Conservation (phyloP, 2,113 vertebrate species). For the Danio rerio region DNA sequence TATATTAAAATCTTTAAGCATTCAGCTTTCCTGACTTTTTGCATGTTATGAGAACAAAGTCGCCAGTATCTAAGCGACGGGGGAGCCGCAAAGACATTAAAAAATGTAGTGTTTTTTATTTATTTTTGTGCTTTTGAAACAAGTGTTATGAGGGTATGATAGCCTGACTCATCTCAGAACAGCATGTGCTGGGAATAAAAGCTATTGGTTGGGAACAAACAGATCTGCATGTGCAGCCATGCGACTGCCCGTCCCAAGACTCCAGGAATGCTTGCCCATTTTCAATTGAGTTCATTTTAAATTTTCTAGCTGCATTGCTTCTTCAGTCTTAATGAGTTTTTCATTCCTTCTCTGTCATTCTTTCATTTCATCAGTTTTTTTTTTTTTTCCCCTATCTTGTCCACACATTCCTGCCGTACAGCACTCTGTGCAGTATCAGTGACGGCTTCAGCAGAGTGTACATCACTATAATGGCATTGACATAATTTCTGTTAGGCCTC, state of each 20-base stretch:
- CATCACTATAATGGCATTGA: not conserved
- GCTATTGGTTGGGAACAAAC: conserved; percentile 3
- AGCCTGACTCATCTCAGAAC: conserved; percentile 21
- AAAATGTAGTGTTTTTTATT: not conserved
- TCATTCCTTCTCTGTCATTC: not conserved
- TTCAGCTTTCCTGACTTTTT: conserved; percentile 56
- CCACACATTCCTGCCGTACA: not conserved
- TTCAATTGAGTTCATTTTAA: conserved; percentile 8
- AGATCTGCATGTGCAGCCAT: conserved; percentile 4
- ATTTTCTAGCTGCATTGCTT: not conserved
- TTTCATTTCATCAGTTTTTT: not conserved
- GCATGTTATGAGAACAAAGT: conserved; percentile 56
- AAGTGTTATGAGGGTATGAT: conserved; percentile 23
- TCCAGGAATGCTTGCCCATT: not conserved
- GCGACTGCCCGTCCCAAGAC: conserved; percentile 2
- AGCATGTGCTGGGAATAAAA: conserved; percentile 13
- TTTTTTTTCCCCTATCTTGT: not conserved
- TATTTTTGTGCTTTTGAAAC: conserved; percentile 21
- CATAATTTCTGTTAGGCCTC: not conserved
- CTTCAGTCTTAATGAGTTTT: not conserved
- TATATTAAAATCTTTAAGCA: conserved; percentile 67
- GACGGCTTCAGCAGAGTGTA: not conserved
- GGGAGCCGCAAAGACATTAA: not conserved
- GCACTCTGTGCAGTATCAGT: not conserved
- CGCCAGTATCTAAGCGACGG: conserved; percentile 40